Evolutionary conservation across 2,888 invertebrate genomes (phyloP), one percentile per base, ranked within the genome.

Genomic region (Dicranocentrus wangi): DNA sequence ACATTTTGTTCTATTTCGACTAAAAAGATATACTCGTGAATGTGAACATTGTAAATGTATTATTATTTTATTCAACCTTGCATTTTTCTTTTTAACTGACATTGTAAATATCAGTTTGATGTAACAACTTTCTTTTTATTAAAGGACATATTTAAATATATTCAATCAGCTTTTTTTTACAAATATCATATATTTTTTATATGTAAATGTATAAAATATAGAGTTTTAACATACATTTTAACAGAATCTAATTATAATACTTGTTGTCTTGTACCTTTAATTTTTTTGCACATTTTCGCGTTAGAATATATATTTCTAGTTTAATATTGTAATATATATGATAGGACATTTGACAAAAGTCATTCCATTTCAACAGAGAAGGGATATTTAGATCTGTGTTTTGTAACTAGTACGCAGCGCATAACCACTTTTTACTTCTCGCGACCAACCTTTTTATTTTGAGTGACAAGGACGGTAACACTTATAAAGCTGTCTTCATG

Each of bases 401-500:
- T 47, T 47, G 47, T 47, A 47, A 47, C 47, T 47, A 10, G 15
- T 47, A 32, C 3, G 47, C 7, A 47, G 47, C 19, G 8, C 21
- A 21, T 23, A 55, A 55, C 21, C 7, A 23, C 63, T 53, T 32
- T 53, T 53, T 51, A 1, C 19, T 32, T 51, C 32, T 47, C 47
- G 39, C 32, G 32, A 32, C 32, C 5, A 55, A 23, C 19, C 23
- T 21, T 17, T 47, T 3, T 63, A 25, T 71, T 65, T 71, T 60
- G 78, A 79, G 79, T 71, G 79, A 60, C 79, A 71, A 63, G 71
- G 71, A 79, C 71, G 61, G 63, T 61, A 61, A 63, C 70, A 61
- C 71, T 23, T 19, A 47, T 55, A 79, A 72, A 79, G 79, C 79
- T 79, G 71, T 71, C 79, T 79, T 79, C 79, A 79, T 79, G 79